These are phyloP conservation scores for Gastrophryne carolinensis DNA, from an alignment of 2,797 vertebrate species.

Conservation along the genomic window DNA sequence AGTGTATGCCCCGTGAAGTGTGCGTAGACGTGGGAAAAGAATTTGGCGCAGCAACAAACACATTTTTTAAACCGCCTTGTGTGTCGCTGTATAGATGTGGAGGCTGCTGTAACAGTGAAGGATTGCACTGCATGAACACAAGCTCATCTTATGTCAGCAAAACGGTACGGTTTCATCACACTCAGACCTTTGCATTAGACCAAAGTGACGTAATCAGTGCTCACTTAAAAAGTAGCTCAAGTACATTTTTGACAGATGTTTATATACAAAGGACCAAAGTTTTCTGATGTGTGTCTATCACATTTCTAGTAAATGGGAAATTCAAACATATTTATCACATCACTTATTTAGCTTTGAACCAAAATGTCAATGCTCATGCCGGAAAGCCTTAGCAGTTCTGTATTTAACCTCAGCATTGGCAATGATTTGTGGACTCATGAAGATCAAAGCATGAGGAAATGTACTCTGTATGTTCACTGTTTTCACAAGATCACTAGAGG, in stretches of 20 bases:
- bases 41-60: slow-evolving; percentile 95
- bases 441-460: slow-evolving; percentile 32
- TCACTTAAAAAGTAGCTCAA: not conserved
- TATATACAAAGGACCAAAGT: not conserved
- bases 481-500: not conserved
- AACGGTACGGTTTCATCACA: slow-evolving; percentile 77
- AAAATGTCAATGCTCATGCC: not conserved
- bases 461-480: not conserved
- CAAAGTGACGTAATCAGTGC: not conserved
- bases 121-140: slow-evolving; percentile 92
- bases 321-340: not conserved
- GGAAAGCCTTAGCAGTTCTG: not conserved
- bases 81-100: slow-evolving; percentile 99
- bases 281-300: not conserved
- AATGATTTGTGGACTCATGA: slow-evolving; percentile 7
- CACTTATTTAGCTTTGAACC: slow-evolving; percentile 2
- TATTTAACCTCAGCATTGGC: slow-evolving; percentile 14
- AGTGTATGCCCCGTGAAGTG: slow-evolving; percentile 93
- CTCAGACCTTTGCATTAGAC: not conserved
- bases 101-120: slow-evolving; percentile 97
- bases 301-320: not conserved
- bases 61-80: slow-evolving; percentile 99
- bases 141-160: slow-evolving; percentile 94
- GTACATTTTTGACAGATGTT: not conserved
- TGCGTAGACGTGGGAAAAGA: slow-evolving; percentile 98